Evolutionary conservation across 2,797 vertebrate species (phyloP), one percentile per base, ranked within the genome.

Genomic region (Gadopsis marmoratus): DNA sequence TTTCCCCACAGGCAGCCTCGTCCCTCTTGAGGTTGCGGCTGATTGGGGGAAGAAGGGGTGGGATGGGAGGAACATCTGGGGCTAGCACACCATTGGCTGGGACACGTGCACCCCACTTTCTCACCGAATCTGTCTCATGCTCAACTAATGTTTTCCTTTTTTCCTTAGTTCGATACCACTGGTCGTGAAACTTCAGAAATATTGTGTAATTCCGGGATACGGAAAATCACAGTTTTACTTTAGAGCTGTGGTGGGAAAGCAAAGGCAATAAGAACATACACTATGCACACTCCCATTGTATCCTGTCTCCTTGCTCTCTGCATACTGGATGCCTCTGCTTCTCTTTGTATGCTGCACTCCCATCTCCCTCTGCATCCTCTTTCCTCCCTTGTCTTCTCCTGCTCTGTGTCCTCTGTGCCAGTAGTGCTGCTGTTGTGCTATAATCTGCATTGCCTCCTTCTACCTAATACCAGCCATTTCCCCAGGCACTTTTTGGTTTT

Each of bases 1-100:
- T 62, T 50, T 50, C 26, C 62, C 74, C 9, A 10, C 73, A 71
- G 43, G 21, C 69, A 21, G 51, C 11, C 62, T 74, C 26, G 16
- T 58, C 62, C 9, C 59, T 62, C 66, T 66, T 59, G 60, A 79
- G 70, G 61, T 48, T 64, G 39, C 19, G 21, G 53, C 31, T 79
- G 78, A 86, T 85, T 37, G 64, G 75, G 75, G 76, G 72, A 79
- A 63, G 70, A 51, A 65, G 69, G 69, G 54, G 14, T 68, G 66
- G 78, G 76, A 65, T 50, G 50, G 63, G 50, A 77, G 66, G 69
- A 88, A 82, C 86, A 88, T 88, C 82, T 88, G 83, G 71, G 74
- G 23, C 66, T 63, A 17, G 29, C 41, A 13, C 54, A n/a, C 83
- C 77, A 85, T 56, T 77, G 80, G 73, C 58, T 74, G 51, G 11